These are phyloP conservation scores for Meteorus sp. DNA, from an alignment of 1,140 invertebrate species.

Conservation along the genomic window DNA sequence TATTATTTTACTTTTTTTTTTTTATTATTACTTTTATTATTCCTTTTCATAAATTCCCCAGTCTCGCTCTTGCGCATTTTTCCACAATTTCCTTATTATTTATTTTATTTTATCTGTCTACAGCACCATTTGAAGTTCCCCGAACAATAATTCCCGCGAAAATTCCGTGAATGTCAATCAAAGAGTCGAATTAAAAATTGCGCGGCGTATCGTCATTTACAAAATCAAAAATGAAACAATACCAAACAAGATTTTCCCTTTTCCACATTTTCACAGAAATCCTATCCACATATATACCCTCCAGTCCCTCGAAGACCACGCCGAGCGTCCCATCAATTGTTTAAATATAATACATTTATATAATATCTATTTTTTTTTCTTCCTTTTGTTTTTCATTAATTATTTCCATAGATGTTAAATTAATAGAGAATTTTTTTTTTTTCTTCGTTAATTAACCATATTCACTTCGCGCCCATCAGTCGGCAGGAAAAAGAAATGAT, in stretches of 20 bases:
- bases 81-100: conserved; percentile 9
- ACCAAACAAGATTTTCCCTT: neutral
- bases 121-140: conserved; percentile 33
- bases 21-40: neutral
- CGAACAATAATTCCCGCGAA: conserved; percentile 18
- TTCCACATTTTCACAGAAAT: too few relatives aligned
- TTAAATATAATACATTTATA: conserved; percentile 6
- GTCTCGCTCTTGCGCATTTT: neutral
- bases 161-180: conserved; percentile 3
- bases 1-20: conserved; percentile 12
- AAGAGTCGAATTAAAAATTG: conserved; percentile 11
- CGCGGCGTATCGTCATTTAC: neutral
- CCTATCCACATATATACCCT: too few relatives aligned
- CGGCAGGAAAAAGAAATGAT: too few relatives aligned
- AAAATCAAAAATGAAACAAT: neutral
- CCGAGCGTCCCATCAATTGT: conserved; percentile 12
- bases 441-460: too few relatives aligned
- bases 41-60: neutral
- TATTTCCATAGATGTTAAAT: too few relatives aligned
- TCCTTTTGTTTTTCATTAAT: neutral
- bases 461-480: too few relatives aligned
- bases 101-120: conserved; percentile 26
- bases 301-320: conserved; percentile 21
- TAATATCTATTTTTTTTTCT: neutral
- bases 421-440: too few relatives aligned